phyloP scores from a whole-genome alignment of 2,113 vertebrate genomes.

The Dicrurus megarhynchus region DNA sequence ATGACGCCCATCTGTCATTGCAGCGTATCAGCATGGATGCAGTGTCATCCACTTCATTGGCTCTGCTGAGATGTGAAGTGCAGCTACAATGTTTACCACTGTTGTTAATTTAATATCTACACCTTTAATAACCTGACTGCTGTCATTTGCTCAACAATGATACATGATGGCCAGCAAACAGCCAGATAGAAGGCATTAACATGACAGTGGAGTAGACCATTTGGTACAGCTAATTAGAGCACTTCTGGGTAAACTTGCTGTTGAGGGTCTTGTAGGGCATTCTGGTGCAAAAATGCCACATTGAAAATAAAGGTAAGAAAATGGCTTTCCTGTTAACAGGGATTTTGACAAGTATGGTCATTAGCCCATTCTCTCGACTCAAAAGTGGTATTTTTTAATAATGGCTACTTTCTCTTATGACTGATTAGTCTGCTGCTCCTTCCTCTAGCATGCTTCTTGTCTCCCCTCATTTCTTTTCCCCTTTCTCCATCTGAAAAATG shows the following conservation, averaged over 20 bases:
- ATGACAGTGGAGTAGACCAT: constrained; percentile 60
- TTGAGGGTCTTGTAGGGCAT: constrained; percentile 39
- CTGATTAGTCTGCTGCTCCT: neutral
- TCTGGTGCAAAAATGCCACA: constrained; percentile 37
- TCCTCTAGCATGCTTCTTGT: neutral
- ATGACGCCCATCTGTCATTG: constrained; percentile 89
- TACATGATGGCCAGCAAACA: constrained; percentile 76
- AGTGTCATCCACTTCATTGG: constrained; percentile 84
- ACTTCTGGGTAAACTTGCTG: constrained; percentile 52
- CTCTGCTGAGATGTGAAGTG: constrained; percentile 81
- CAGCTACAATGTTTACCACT: constrained; percentile 84
- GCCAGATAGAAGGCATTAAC: constrained; percentile 72
- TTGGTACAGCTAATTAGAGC: constrained; percentile 73
- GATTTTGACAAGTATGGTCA: constrained; percentile 42
- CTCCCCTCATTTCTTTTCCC: neutral
- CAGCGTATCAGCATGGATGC: constrained; percentile 82
- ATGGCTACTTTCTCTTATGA: neutral
- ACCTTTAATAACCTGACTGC: constrained; percentile 86
- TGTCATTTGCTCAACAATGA: constrained; percentile 81
- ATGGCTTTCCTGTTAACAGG: neutral
- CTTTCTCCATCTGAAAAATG: neutral
- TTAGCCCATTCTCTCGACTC: constrained; percentile 23
- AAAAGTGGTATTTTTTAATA: neutral
- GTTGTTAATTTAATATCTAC: constrained; percentile 88
- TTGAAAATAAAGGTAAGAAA: constrained; percentile 40